phyloP scores from a whole-genome alignment of 2,113 vertebrate genomes.

The Stigmatopora argus region DNA sequence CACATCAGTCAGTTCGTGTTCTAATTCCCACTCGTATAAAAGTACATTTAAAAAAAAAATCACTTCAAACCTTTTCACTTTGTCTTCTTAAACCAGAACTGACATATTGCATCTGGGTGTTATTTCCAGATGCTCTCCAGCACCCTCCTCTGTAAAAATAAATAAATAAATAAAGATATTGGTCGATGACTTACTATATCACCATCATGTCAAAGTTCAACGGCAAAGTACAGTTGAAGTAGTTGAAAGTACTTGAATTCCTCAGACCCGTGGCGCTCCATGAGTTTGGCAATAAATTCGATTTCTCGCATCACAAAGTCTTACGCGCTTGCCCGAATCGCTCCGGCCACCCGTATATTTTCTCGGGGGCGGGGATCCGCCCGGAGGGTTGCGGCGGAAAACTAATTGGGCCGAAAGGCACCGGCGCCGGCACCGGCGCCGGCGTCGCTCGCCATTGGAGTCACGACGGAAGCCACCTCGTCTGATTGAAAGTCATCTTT shows the following conservation, averaged over 20 bases:
- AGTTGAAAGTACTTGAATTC: too few species aligned
- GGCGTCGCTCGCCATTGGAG: too few species aligned
- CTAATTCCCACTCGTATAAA: background rate
- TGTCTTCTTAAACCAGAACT: conserved; percentile 3
- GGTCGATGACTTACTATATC: background rate
- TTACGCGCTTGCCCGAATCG: background rate
- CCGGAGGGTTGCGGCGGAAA: background rate
- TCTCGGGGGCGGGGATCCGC: too few species aligned
- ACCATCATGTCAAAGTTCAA: background rate
- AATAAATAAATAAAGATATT: background rate
- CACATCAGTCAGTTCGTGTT: background rate
- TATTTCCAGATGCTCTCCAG: too few species aligned
- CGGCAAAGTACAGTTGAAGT: background rate
- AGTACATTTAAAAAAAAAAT: background rate
- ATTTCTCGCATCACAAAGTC: background rate
- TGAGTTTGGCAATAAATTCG: background rate
- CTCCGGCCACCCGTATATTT: background rate
- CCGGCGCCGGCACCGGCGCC: too few species aligned
- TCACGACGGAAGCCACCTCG: background rate
- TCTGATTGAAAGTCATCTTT: conserved; percentile 1
- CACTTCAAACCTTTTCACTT: conserved; percentile 5
- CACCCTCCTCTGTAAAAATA: too few species aligned
- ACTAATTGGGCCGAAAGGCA: too few species aligned
- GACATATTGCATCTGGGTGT: too few species aligned
- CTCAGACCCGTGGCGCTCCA: background rate